These are phyloP conservation scores for Eucera pruinosa DNA, from an alignment of 2,888 invertebrate species.

Conservation along the genomic window DNA sequence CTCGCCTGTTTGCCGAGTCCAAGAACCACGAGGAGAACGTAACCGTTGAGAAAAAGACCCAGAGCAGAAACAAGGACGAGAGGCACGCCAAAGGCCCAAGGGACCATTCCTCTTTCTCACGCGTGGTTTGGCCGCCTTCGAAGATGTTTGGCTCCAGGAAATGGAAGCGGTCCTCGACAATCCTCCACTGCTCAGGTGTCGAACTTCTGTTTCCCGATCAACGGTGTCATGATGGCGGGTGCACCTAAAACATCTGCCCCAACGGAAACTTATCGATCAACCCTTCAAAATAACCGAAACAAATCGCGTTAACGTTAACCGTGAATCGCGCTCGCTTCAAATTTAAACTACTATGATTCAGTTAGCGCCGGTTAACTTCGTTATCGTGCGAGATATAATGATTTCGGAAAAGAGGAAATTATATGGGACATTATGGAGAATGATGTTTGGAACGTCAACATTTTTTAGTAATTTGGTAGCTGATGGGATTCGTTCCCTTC, in stretches of 20 bases:
- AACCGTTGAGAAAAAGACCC: conserved; percentile 90
- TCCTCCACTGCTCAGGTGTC: conserved; percentile 20
- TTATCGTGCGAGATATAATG: conserved; percentile 8
- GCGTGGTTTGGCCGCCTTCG: conserved; percentile 39
- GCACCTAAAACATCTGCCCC: conserved; percentile 43
- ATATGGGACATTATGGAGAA: too few relatives aligned
- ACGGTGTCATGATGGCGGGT: conserved; percentile 14
- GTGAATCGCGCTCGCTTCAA: neutral
- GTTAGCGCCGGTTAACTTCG: conserved; percentile 11
- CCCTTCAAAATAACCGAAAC: conserved; percentile 14
- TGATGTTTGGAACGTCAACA: too few relatives aligned
- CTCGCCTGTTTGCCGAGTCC: conserved; percentile 85
- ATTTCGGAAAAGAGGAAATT: neutral
- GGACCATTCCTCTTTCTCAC: conserved; percentile 86
- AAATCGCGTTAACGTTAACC: conserved; percentile 19
- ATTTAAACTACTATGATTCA: conserved; percentile 15
- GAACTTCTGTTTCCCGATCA: conserved; percentile 11
- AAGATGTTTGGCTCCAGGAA: conserved; percentile 34
- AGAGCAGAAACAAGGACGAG: conserved; percentile 89
- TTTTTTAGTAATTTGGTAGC: too few relatives aligned
- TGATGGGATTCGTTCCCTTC: too few relatives aligned
- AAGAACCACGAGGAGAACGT: conserved; percentile 90
- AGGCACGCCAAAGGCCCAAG: conserved; percentile 88
- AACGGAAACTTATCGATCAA: conserved; percentile 4
- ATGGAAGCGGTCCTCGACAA: neutral